Evolutionary conservation across 30 jellyfish, hydroid and myxozoan genomes (phyloP), one percentile per base, ranked within the genome.

Genomic region (Pelagia noctiluca): DNA sequence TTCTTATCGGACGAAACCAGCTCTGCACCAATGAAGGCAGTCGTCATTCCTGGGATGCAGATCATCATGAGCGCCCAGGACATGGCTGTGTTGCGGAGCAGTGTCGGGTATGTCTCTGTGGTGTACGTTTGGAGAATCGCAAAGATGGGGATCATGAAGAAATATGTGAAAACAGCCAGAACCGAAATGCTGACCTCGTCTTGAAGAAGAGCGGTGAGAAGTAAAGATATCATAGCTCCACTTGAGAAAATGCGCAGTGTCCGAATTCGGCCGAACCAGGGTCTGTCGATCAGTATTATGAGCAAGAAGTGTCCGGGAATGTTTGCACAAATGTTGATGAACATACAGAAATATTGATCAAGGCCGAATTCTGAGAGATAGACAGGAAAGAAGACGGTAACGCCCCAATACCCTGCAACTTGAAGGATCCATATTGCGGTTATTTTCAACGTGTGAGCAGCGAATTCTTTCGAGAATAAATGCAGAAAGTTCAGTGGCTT

Each of bases 321-420:
- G 3, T 52, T 65, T 7, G 94, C 76, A 42, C 87, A 70, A 33
- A 83, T 35, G 69, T 57, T 65, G 4, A 71, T 62, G 46, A 83
- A 83, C 49, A 71, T 83, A n/a, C 32, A 63, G 13, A 83, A 65
- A 71, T 69, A 83, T 2, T 30, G 50, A 31, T 80, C 78, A 8
- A 71, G 78, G 19, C 85, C 94, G 63, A 49, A 83, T 36, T 71
- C 63, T 33, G 69, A 35, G 70, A 83, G 63, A 50, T 70, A 83
- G 24, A 57, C 46, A 10, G 94, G 94, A 35, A 69, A 60, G 47
- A 69, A 83, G 22, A 75, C 65, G 0, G 94, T 83, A 8, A 60
- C 76, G 31, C 94, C 94, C 94, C 94, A 83, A 29, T 83, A 83
- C 21, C 94, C 94, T 23, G 54, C n/a, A 24, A 75, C 19, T 29